A percentile compares a stretch with the other conserved stretches of the same genome.
These are phyloP conservation scores for Thera britannica DNA, from an alignment of 2,888 invertebrate species.

Conservation along the genomic window DNA sequence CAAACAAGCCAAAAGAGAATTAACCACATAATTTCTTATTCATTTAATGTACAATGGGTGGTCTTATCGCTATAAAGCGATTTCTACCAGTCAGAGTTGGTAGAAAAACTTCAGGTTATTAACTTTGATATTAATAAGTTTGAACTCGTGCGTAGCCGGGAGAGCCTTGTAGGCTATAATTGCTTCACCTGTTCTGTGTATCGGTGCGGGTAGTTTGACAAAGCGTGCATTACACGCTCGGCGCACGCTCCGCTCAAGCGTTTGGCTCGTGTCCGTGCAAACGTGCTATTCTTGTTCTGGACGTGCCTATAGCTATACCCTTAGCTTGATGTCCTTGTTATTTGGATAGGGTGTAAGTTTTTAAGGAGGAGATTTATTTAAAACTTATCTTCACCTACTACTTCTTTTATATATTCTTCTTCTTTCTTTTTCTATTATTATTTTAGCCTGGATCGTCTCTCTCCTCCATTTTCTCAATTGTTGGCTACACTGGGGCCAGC, in stretches of 20 bases:
- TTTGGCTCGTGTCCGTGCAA: slow-evolving; percentile 15
- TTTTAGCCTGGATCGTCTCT: no score
- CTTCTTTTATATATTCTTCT: no score
- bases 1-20: no score
- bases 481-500: no score
- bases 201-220: slow-evolving; percentile 28
- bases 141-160: background rate
- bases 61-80: no score
- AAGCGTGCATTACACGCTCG: slow-evolving; percentile 38
- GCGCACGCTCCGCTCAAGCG: slow-evolving; percentile 28
- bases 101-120: background rate
- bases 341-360: background rate
- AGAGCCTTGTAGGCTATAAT: slow-evolving; percentile 10
- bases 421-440: no score
- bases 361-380: background rate
- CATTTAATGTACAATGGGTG: no score
- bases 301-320: slow-evolving; percentile 6
- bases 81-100: no score
- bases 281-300: slow-evolving; percentile 38
- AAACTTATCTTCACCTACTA: no score
- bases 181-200: slow-evolving; percentile 29
- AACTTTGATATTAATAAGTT: background rate
- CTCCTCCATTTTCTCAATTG: no score
- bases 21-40: no score
- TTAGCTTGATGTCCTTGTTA: slow-evolving; percentile 21